Evolutionary conservation across 2,888 invertebrate species (phyloP).

Genomic region (Dimorphilus gyrociliatus): DNA sequence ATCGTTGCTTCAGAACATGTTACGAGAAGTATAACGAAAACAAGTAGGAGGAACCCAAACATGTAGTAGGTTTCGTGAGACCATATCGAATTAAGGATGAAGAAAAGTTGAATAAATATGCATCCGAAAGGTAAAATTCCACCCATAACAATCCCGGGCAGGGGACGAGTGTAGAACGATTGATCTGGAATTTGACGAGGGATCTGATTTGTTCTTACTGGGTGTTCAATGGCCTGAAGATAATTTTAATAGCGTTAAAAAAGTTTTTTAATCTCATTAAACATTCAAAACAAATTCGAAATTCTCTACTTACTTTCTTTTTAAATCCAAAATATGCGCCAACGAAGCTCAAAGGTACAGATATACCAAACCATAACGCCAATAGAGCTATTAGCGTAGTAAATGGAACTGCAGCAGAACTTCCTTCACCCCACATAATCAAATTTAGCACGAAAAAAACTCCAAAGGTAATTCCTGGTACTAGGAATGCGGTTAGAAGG

Average conservation of each 20-base stretch:
- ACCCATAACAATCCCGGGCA: constrained; percentile 85
- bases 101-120: constrained; percentile 96
- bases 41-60: constrained; percentile 96
- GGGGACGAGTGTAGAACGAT: constrained; percentile 78
- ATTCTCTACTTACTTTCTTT: constrained; percentile 65
- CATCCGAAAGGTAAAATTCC: constrained; percentile 95
- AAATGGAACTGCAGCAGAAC: constrained; percentile 92
- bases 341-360: constrained; percentile 88
- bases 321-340: constrained; percentile 97
- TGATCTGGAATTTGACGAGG: constrained; percentile 97
- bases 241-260: constrained; percentile 3
- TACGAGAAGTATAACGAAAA: constrained; percentile 87
- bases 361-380: constrained; percentile 94
- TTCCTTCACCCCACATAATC: constrained; percentile 83
- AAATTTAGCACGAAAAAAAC: constrained; percentile 93
- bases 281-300: too few species aligned
- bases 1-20: constrained; percentile 99
- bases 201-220: constrained; percentile 94
- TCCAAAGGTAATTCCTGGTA: constrained; percentile 89
- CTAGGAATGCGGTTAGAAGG: constrained; percentile 80
- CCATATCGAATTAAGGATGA: constrained; percentile 96
- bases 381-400: constrained; percentile 80
- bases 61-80: constrained; percentile 93
- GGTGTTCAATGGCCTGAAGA: constrained; percentile 83
- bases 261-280: neutral